Conservation (phyloP, 2,113 vertebrate species). For the Chloebia gouldiae region DNA sequence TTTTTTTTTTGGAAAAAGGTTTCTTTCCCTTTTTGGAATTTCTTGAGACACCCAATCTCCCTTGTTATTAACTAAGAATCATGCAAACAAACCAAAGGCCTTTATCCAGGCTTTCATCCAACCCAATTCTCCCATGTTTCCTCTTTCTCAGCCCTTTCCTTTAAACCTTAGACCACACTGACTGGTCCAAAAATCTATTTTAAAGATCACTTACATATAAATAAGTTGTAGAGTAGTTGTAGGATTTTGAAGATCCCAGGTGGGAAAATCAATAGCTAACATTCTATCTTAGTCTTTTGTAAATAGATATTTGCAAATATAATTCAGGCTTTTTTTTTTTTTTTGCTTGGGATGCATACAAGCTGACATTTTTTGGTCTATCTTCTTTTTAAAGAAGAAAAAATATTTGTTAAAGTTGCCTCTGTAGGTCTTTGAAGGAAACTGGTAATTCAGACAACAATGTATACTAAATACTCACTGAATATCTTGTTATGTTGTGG, state of each 20-base stretch:
- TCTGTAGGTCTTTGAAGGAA: not conserved
- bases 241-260: constrained; percentile 21
- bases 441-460: not conserved
- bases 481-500: not conserved
- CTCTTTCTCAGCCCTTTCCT: constrained; percentile 54
- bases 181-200: constrained; percentile 32
- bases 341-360: not conserved
- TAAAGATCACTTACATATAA: not conserved
- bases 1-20: not conserved
- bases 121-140: constrained; percentile 33
- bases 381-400: not conserved
- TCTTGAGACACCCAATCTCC: constrained; percentile 21
- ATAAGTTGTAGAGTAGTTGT: not conserved
- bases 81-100: constrained; percentile 37
- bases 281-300: not conserved
- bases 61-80: constrained; percentile 47
- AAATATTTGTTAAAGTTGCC: not conserved
- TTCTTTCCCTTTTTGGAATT: constrained; percentile 16
- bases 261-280: not conserved
- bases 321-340: not conserved
- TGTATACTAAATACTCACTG: not conserved
- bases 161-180: constrained; percentile 40
- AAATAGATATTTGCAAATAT: not conserved
- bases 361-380: not conserved
- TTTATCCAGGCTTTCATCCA: constrained; percentile 56